Conservation (phyloP, 2,797 vertebrate species). For the Apodemus agrarius region DNA sequence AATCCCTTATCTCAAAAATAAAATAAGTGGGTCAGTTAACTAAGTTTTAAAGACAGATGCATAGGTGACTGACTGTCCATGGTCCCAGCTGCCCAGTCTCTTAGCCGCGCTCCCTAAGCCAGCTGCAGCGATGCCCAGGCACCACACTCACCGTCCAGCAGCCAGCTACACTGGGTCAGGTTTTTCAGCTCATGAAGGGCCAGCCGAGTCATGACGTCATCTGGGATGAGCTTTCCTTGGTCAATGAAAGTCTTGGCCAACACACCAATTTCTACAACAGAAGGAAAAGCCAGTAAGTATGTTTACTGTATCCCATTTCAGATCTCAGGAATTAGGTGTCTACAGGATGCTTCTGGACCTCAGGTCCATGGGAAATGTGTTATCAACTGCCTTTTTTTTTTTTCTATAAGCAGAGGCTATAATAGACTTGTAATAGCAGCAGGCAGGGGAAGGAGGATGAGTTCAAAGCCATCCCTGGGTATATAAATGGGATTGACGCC, state of each 20-base stretch:
- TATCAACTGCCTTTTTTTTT: neutral
- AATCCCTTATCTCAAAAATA: neutral
- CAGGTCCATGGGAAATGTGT: neutral
- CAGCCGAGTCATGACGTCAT: slow-evolving; percentile 95
- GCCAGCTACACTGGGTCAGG: slow-evolving; percentile 90
- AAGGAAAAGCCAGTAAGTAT: neutral
- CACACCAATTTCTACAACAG: slow-evolving; percentile 93
- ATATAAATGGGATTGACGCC: neutral
- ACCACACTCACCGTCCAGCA: slow-evolving; percentile 94
- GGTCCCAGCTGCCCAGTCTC: neutral
- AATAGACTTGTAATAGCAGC: too few species aligned
- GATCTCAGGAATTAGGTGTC: slow-evolving; percentile 1
- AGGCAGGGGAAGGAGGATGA: neutral
- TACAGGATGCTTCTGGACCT: neutral
- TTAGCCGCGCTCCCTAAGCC: neutral
- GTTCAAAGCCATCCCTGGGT: neutral
- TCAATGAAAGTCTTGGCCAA: slow-evolving; percentile 96
- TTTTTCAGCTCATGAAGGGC: slow-evolving; percentile 92
- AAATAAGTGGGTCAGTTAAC: neutral
- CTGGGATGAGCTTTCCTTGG: slow-evolving; percentile 96
- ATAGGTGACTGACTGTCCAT: neutral
- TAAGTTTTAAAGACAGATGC: neutral
- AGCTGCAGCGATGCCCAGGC: neutral
- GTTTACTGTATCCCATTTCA: slow-evolving; percentile 41
- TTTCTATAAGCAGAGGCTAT: neutral